Percentiles rank a stretch among this genome's conserved stretches.
Evolutionary conservation across 2,113 vertebrate species (phyloP).

Genomic region (Vimba vimba): DNA sequence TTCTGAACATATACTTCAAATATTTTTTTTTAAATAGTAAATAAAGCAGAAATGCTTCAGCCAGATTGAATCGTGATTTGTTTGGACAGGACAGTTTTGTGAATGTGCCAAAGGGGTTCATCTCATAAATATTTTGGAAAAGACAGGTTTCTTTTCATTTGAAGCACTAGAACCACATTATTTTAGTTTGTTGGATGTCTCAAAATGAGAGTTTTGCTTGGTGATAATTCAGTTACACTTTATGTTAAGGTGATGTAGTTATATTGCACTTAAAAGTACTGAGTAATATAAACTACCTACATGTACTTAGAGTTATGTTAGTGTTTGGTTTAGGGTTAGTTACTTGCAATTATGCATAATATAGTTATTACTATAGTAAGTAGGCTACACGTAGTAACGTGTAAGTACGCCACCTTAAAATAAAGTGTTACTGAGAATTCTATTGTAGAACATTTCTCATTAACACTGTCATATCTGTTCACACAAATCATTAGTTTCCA

Average conservation of each 20-base stretch:
- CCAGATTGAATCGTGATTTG: not conserved
- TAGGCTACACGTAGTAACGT: too few relatives aligned
- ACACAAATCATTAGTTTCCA: not conserved
- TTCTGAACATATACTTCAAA: not conserved
- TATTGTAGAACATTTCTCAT: not conserved
- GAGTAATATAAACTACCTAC: too few relatives aligned
- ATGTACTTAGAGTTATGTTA: too few relatives aligned
- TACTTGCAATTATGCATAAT: too few relatives aligned
- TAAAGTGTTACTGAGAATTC: too few relatives aligned
- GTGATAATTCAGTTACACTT: not conserved
- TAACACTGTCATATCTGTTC: not conserved
- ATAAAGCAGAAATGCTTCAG: not conserved
- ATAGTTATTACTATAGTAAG: too few relatives aligned
- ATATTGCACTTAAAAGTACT: too few relatives aligned
- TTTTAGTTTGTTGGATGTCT: not conserved
- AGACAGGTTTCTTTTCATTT: not conserved
- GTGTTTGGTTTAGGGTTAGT: too few relatives aligned
- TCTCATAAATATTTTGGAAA: not conserved
- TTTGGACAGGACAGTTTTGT: not conserved
- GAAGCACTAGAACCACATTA: not conserved
- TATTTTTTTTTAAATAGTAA: not conserved
- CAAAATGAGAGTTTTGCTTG: not conserved
- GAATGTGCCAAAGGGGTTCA: not conserved
- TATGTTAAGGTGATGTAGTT: too few relatives aligned
- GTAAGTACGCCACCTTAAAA: too few relatives aligned